A percentile compares a stretch with the other conserved stretches of the same genome.
Conservation (phyloP, 2,888 invertebrate species). For the Maniola hyperantus region DNA sequence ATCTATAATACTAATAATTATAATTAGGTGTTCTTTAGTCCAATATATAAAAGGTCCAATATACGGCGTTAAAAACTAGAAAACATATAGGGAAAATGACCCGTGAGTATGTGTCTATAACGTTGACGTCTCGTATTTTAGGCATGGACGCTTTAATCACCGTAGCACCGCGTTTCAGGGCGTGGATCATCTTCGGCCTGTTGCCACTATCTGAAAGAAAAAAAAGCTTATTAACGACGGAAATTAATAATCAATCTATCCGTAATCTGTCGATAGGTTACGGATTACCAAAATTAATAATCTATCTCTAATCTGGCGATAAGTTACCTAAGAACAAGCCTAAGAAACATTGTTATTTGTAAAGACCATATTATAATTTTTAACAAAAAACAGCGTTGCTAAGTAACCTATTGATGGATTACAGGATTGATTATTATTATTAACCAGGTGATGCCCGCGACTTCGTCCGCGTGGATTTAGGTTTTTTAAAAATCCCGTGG, state of each 20-base stretch:
- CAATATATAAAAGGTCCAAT: conserved; percentile 96
- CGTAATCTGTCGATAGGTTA: no score
- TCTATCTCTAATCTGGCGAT: no score
- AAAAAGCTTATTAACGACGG: neutral
- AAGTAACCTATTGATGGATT: no score
- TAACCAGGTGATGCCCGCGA: no score
- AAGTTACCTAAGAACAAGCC: no score
- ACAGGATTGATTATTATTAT: no score
- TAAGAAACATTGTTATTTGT: no score
- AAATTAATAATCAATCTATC: neutral
- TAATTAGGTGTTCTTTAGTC: conserved; percentile 68
- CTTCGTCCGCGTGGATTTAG: no score
- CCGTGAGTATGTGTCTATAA: conserved; percentile 98
- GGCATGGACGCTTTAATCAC: conserved; percentile 95
- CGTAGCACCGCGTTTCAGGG: conserved; percentile 91
- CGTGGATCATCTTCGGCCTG: conserved; percentile 89
- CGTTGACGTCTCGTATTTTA: conserved; percentile 98
- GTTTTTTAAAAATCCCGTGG: no score
- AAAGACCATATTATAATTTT: no score
- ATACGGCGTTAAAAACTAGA: conserved; percentile 96
- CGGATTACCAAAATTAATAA: no score
- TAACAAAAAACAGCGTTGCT: no score
- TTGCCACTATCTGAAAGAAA: conserved; percentile 78
- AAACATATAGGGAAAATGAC: conserved; percentile 98
- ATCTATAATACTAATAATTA: neutral